Percentiles rank a stretch among this genome's conserved stretches.
Evolutionary conservation across 2,797 vertebrate genomes (phyloP).

Genomic region (Pangasius mekongensis): DNA sequence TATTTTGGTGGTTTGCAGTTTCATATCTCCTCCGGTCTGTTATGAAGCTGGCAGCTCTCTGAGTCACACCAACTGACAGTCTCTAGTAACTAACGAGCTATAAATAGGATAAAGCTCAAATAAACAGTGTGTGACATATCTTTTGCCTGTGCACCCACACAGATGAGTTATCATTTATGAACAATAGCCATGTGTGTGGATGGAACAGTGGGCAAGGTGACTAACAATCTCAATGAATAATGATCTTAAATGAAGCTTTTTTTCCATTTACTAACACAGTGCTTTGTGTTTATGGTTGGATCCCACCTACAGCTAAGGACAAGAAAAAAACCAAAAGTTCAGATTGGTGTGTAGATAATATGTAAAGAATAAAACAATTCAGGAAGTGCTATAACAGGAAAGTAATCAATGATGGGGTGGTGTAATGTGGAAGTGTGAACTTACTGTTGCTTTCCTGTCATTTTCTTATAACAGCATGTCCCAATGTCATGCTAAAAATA

Average conservation of each 20-base stretch:
- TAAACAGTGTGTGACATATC: neutral
- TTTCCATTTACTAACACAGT: neutral
- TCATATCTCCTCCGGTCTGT: conserved; percentile 20
- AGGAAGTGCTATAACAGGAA: neutral
- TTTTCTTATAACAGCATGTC: neutral
- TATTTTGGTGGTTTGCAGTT: conserved; percentile 14
- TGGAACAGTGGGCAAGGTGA: neutral
- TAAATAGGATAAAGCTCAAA: conserved; percentile 21
- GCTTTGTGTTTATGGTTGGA: neutral
- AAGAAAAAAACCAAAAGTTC: neutral
- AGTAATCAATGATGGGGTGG: neutral
- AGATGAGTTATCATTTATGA: neutral
- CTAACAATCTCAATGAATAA: neutral
- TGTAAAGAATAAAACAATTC: neutral
- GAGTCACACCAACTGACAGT: conserved; percentile 1
- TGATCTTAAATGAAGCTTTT: neutral
- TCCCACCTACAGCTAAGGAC: neutral
- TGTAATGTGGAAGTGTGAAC: neutral
- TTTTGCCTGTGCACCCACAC: neutral
- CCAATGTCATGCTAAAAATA: neutral
- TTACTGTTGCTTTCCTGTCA: neutral
- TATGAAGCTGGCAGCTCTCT: neutral
- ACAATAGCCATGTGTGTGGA: neutral
- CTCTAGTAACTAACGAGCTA: conserved; percentile 16
- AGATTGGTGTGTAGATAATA: too few relatives aligned